Evolutionary conservation across 2,888 invertebrate genomes (phyloP), one percentile per base, ranked within the genome.

Genomic region (Diachrysia chrysitis): DNA sequence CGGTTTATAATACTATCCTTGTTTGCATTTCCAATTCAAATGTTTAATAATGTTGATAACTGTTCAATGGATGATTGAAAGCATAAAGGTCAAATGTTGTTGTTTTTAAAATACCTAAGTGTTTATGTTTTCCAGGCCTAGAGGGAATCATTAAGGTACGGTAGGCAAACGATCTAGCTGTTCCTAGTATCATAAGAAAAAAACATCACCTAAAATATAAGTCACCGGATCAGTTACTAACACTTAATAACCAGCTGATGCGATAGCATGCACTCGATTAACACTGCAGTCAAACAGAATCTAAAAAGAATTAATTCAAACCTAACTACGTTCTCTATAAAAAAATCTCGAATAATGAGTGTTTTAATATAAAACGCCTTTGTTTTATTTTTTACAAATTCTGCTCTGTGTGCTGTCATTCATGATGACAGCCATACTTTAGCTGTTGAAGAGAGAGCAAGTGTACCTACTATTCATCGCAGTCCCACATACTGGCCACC

Each of bases 1-100:
- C 58, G 66, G 69, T 69, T 78, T 76, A 76, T 71, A 79, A 71
- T 9, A 32, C 32, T 66, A 69, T 59, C 74, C 68, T 74, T 79
- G 71, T 79, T 71, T 76, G 74, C 19, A 42, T 62, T 63, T 54
- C 46, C 42, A 70, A 65, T 69, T 61, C 23, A 70, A 66, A 73
- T 61, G 63, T 63, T 60, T 56, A 63, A 59, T 56, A 69, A 66
- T 58, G 60, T 66, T 67, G 32, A 65, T 78, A 76, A 61, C 62
- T 53, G 19, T 55, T 46, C 53, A 64, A 55, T 63, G 61, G 55
- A 62, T 68, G 64, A 63, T 67, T 69, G 55, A 32, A 62, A 57
- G 69, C 35, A 21, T 58, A 68, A 55, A 66, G 71, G 76, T 76
- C 71, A 69, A 75, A 37, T 68, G 71, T 77, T 69, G 71, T 70